These are phyloP conservation scores for Xyrichtys novacula DNA, from an alignment of 2,797 vertebrate genomes.

Conservation along the genomic window DNA sequence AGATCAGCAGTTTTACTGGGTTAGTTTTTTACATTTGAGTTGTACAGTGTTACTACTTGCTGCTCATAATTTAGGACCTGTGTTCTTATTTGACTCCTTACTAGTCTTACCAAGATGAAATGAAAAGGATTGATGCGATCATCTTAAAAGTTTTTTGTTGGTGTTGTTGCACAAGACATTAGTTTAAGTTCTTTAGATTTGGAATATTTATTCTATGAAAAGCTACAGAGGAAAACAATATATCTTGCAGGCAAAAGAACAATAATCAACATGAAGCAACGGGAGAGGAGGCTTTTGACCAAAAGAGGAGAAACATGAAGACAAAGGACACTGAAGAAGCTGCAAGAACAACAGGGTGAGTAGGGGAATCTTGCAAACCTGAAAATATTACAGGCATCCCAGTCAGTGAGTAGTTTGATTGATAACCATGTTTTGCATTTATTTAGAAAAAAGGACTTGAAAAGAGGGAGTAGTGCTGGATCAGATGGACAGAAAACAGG, in stretches of 20 bases:
- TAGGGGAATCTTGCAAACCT: not conserved
- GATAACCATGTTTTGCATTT: not conserved
- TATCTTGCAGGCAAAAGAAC: not conserved
- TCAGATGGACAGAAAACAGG: conserved; percentile 34
- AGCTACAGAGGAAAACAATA: not conserved
- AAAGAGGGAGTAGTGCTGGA: conserved; percentile 10
- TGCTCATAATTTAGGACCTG: too few relatives aligned
- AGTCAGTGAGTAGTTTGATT: not conserved
- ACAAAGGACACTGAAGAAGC: conserved; percentile 1
- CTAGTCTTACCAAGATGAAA: too few relatives aligned
- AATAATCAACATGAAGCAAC: not conserved
- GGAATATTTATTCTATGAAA: conserved; percentile 1
- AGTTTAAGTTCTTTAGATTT: too few relatives aligned
- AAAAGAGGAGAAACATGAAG: not conserved
- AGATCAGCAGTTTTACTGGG: not conserved
- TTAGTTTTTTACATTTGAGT: not conserved
- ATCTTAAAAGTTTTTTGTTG: too few relatives aligned
- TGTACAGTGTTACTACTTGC: too few relatives aligned
- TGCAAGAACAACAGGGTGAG: conserved; percentile 18
- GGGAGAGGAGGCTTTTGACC: not conserved
- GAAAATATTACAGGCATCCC: too few relatives aligned
- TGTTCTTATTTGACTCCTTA: too few relatives aligned
- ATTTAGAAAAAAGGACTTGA: conserved; percentile 22
- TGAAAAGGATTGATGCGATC: too few relatives aligned
- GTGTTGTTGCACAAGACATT: too few relatives aligned